These are phyloP conservation scores for Silurus glanis DNA, from an alignment of 2,113 vertebrate genomes.

Conservation along the genomic window DNA sequence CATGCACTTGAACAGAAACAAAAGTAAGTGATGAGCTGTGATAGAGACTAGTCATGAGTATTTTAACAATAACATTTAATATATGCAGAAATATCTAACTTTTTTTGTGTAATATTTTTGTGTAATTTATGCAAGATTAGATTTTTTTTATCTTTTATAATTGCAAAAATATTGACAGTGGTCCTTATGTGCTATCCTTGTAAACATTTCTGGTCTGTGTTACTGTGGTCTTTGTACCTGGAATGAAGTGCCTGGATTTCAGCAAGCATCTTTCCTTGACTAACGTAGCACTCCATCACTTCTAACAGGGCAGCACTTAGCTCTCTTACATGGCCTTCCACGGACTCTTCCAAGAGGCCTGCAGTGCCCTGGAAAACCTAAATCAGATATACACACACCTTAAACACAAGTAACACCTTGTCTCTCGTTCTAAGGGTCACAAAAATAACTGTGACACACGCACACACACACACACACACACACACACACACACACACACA, in stretches of 20 bases:
- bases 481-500: too few relatives aligned
- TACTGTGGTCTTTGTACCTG: constrained; percentile 56
- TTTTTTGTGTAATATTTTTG: not conserved
- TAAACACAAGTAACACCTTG: not conserved
- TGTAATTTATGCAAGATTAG: not conserved
- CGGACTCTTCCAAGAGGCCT: constrained; percentile 55
- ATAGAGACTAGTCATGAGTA: not conserved
- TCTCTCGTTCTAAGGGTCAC: not conserved
- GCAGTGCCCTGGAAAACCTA: constrained; percentile 58
- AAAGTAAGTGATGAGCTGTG: not conserved
- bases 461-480: too few relatives aligned
- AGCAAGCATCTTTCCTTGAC: constrained; percentile 67
- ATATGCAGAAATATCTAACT: not conserved
- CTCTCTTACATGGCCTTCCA: constrained; percentile 49
- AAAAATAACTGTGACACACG: not conserved
- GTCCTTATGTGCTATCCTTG: not conserved
- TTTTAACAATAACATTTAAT: not conserved
- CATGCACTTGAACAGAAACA: not conserved
- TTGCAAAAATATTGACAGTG: not conserved
- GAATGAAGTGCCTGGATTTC: constrained; percentile 71
- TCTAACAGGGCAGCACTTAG: constrained; percentile 64
- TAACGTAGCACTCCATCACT: constrained; percentile 62
- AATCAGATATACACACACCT: not conserved
- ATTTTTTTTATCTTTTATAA: not conserved
- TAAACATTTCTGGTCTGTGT: not conserved